A percentile compares a stretch with the other conserved stretches of the same genome.
Evolutionary conservation across 2,888 invertebrate genomes (phyloP).

Genomic region (Pimpla rufipes): DNA sequence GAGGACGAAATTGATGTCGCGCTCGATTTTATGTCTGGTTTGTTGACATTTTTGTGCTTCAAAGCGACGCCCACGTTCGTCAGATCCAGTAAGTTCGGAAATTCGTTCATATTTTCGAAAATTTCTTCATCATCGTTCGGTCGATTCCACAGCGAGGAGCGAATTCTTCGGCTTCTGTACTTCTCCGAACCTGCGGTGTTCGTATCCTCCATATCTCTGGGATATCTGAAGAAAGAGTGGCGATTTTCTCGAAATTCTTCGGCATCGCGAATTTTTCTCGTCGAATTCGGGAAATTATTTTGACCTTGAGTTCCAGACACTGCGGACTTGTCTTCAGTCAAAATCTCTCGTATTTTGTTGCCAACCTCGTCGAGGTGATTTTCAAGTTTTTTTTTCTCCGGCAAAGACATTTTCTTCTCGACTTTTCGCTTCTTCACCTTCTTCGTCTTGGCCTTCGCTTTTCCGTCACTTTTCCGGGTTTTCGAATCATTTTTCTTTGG

Average conservation of each 20-base stretch:
- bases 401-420: conserved; percentile 49
- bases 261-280: conserved; percentile 33
- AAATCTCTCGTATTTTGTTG: conserved; percentile 68
- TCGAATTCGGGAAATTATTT: conserved; percentile 10
- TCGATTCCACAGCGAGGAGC: conserved; percentile 44
- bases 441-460: conserved; percentile 16
- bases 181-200: conserved; percentile 48
- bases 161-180: conserved; percentile 49
- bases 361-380: conserved; percentile 64
- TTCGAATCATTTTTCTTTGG: conserved; percentile 22
- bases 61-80: conserved; percentile 33
- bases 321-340: conserved; percentile 64
- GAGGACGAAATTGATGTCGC: neutral
- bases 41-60: conserved; percentile 22
- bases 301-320: neutral
- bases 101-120: neutral
- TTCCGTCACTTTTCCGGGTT: neutral
- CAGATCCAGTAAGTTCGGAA: conserved; percentile 42
- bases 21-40: neutral
- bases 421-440: conserved; percentile 46
- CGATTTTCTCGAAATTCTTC: neutral
- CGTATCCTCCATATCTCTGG: conserved; percentile 56
- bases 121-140: conserved; percentile 15
- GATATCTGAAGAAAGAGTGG: conserved; percentile 45
- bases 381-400: conserved; percentile 68